Evolutionary conservation across 2,113 vertebrate species (phyloP).

Genomic region (Actenoides lindsayi): DNA sequence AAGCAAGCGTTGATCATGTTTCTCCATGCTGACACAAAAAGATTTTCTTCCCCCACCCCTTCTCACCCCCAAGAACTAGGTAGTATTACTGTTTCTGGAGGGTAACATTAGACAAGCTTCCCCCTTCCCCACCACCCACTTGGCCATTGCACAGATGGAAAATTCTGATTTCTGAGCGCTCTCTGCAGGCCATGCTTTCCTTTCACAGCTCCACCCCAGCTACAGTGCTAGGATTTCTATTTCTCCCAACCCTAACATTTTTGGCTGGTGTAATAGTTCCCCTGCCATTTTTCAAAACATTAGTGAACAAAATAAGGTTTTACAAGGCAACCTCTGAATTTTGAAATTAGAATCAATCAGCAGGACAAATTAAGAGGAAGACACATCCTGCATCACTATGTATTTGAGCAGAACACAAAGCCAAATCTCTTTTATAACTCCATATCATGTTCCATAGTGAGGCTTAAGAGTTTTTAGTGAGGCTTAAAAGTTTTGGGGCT

Average conservation of each 20-base stretch:
- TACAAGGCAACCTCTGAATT: constrained; percentile 56
- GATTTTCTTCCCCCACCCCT: neutral
- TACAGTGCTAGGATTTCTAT: neutral
- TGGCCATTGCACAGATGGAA: neutral
- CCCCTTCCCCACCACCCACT: neutral
- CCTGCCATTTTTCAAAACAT: constrained; percentile 36
- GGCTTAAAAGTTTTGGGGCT: neutral
- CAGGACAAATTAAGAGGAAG: constrained; percentile 2
- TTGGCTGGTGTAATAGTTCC: neutral
- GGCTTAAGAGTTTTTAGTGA: neutral
- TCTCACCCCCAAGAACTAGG: neutral
- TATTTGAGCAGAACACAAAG: neutral
- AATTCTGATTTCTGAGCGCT: too few species aligned
- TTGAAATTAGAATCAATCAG: constrained; percentile 46
- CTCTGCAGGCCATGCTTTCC: neutral
- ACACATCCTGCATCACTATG: neutral
- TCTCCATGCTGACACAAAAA: neutral
- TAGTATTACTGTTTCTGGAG: neutral
- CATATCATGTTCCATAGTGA: neutral
- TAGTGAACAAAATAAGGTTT: constrained; percentile 66
- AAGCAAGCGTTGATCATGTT: neutral
- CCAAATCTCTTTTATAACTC: neutral
- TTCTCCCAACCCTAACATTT: neutral
- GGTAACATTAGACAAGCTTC: neutral
- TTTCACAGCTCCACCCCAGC: neutral